phyloP scores from a whole-genome alignment of 2,113 vertebrate genomes.

The Clinocottus analis region DNA sequence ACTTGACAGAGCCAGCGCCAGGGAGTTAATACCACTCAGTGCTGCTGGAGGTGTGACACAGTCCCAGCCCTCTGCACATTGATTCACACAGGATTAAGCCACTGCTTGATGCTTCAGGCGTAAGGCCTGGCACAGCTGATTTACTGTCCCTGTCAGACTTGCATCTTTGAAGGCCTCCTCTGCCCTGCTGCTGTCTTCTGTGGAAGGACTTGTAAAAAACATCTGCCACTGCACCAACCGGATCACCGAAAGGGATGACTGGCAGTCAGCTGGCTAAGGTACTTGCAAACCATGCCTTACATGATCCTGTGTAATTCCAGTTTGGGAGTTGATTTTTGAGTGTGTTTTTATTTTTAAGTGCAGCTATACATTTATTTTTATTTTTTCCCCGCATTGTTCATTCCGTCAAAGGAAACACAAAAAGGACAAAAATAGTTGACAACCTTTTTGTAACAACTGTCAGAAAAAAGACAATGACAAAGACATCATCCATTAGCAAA shows the following conservation, averaged over 20 bases:
- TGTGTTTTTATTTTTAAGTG: not conserved
- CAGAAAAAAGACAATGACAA: not conserved
- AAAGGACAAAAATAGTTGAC: not conserved
- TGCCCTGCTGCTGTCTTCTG: slow-evolving; percentile 48
- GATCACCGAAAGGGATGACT: slow-evolving; percentile 74
- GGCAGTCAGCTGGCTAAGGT: slow-evolving; percentile 75
- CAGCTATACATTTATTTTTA: too few relatives aligned
- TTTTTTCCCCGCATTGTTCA: too few relatives aligned
- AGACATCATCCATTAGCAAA: not conserved
- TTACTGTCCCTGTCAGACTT: slow-evolving; percentile 72
- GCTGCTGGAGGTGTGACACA: slow-evolving; percentile 73
- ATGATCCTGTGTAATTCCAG: not conserved
- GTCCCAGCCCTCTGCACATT: slow-evolving; percentile 64
- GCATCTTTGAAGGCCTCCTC: slow-evolving; percentile 67
- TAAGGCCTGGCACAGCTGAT: slow-evolving; percentile 71
- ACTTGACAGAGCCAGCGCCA: slow-evolving; percentile 61
- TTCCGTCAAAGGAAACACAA: not conserved
- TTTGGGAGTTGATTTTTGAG: not conserved
- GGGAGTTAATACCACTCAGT: slow-evolving; percentile 62
- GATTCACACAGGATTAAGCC: slow-evolving; percentile 75
- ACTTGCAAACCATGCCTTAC: slow-evolving; percentile 24
- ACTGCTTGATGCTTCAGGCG: slow-evolving; percentile 75
- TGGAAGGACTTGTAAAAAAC: slow-evolving; percentile 37
- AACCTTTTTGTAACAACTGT: not conserved
- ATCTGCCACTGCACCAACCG: slow-evolving; percentile 57